Evolutionary conservation across 2,113 vertebrate species (phyloP).

Genomic region (Ginglymostoma cirratum): DNA sequence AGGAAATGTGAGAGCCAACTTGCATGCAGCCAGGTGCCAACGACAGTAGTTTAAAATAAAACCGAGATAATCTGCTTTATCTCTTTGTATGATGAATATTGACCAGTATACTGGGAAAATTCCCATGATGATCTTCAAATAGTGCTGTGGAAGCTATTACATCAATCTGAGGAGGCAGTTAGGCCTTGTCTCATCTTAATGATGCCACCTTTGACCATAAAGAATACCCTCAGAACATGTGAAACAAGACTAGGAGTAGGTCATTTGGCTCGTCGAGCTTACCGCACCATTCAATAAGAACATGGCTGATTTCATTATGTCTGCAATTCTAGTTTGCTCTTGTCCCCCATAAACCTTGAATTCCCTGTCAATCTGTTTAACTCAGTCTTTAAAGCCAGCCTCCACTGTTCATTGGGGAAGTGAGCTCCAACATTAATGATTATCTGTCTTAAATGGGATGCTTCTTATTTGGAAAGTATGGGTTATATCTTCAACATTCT

Average conservation of each 20-base stretch:
- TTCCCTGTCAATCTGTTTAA: too few relatives aligned
- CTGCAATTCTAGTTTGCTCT: neutral
- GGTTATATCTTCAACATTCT: neutral
- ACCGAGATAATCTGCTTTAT: neutral
- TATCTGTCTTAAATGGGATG: too few relatives aligned
- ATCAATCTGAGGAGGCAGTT: too few relatives aligned
- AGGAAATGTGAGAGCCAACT: neutral
- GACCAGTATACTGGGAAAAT: too few relatives aligned
- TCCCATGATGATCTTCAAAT: neutral
- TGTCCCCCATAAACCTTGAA: neutral
- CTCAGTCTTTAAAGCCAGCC: too few relatives aligned
- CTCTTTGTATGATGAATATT: neutral
- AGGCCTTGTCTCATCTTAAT: neutral
- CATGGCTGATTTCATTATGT: too few relatives aligned
- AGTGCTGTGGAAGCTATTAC: neutral
- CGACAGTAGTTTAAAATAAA: neutral
- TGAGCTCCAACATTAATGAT: too few relatives aligned
- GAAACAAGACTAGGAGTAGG: too few relatives aligned
- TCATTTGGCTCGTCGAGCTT: too few relatives aligned
- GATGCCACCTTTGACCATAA: neutral
- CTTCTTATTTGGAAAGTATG: too few relatives aligned
- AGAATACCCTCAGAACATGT: neutral
- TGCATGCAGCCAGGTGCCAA: neutral
- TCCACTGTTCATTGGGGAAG: too few relatives aligned
- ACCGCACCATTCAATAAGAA: neutral